Conservation (phyloP, 2,888 invertebrate genomes). For the Schizotus pectinicornis region DNA sequence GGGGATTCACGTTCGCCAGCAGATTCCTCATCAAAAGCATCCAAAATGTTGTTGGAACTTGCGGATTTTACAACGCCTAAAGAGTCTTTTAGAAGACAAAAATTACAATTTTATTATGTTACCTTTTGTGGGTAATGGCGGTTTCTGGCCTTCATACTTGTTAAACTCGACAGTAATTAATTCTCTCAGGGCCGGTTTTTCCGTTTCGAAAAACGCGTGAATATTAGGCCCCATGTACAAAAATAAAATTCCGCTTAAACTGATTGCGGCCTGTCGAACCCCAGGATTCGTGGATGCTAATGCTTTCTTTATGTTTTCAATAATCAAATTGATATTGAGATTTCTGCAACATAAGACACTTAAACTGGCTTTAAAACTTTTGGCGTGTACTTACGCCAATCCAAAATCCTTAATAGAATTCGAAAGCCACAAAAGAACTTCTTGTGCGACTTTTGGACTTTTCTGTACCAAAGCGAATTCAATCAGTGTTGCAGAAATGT, state of each 20-base stretch:
- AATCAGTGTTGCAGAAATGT: conserved; percentile 74
- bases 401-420: conserved; percentile 86
- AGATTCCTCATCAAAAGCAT: conserved; percentile 52
- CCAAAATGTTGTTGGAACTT: conserved; percentile 62
- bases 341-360: conserved; percentile 47
- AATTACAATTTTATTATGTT: conserved; percentile 14
- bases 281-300: conserved; percentile 84
- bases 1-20: conserved; percentile 49
- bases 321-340: conserved; percentile 73
- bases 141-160: conserved; percentile 76
- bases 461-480: conserved; percentile 82
- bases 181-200: conserved; percentile 83
- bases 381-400: conserved; percentile 67
- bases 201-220: conserved; percentile 81
- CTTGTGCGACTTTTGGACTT: conserved; percentile 90
- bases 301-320: conserved; percentile 83
- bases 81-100: conserved; percentile 4
- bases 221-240: conserved; percentile 81
- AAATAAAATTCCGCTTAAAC: conserved; percentile 77
- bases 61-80: conserved; percentile 58
- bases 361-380: background rate
- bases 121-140: conserved; percentile 77
- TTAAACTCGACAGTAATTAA: conserved; percentile 87
- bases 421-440: conserved; percentile 81
- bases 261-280: conserved; percentile 79